These are phyloP conservation scores for Cephalotes varians DNA, from an alignment of 2,888 invertebrate genomes.

Conservation along the genomic window DNA sequence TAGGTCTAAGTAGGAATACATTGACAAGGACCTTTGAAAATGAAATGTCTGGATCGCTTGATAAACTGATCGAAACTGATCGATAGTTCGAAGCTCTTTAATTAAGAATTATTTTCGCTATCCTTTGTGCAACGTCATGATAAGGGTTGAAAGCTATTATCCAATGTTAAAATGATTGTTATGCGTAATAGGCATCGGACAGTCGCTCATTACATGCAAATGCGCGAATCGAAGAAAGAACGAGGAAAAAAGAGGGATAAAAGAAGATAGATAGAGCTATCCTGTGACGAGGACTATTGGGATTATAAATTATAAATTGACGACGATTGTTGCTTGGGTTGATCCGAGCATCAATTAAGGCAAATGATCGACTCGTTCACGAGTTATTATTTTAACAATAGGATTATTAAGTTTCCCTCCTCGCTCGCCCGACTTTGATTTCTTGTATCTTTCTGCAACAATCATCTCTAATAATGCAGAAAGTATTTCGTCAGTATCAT, in stretches of 20 bases:
- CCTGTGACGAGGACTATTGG: constrained; percentile 21
- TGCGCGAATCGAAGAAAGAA: constrained; percentile 15
- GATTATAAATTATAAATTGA: constrained; percentile 57
- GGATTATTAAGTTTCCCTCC: constrained; percentile 31
- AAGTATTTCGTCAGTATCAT: background rate
- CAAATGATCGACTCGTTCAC: constrained; percentile 1
- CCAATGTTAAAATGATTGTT: constrained; percentile 63
- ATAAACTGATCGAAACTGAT: constrained; percentile 59
- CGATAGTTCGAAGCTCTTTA: constrained; percentile 33
- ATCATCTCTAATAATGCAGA: constrained; percentile 9
- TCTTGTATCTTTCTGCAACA: background rate
- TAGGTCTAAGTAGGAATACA: background rate
- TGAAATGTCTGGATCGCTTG: background rate
- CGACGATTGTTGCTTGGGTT: constrained; percentile 26
- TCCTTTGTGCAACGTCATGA: constrained; percentile 52
- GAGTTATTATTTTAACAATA: constrained; percentile 43
- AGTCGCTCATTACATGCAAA: constrained; percentile 63
- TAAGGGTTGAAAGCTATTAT: constrained; percentile 64
- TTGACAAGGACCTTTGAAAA: background rate
- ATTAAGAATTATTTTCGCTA: constrained; percentile 66
- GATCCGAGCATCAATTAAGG: constrained; percentile 51
- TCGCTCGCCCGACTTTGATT: background rate
- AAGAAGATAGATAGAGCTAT: background rate
- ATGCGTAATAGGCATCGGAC: constrained; percentile 30
- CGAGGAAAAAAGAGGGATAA: background rate